Evolutionary conservation across 2,113 vertebrate species (phyloP), one percentile per base, ranked within the genome.

Genomic region (Pygoscelis adeliae): DNA sequence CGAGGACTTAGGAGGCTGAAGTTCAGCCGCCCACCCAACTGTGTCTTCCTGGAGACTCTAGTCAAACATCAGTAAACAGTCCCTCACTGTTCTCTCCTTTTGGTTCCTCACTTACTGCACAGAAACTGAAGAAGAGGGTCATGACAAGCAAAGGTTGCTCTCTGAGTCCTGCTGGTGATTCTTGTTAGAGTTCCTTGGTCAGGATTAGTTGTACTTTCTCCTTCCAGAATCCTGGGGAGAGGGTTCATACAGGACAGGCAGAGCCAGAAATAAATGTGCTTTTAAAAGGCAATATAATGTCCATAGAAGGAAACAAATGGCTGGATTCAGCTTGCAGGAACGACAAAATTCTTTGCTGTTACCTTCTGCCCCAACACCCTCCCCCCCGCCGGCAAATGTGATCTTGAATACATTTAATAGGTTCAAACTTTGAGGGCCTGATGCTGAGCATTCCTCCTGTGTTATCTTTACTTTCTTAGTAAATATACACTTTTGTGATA

Each of bases 231-330:
- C 66, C 55, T 79, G 52, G 26, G 34, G 32, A 85, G 70, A 92
- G 38, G 34, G 47, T 93, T 96, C 85, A 38, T 36, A 44, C 16
- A 78, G 71, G 58, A 90, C 26, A 74, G 46, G 13, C 78, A 90
- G 44, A 84, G 42, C 19, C 74, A 88, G 70, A 94, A 96, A 94
- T 96, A 96, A 89, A 84, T 62, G n/a, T n/a, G 15, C 67, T 96
- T 91, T 93, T 83, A 52, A 74, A 90, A 89, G 17, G 34, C 73
- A 27, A 16, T 80, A 20, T 67, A 34, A 73, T 56, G 44, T 79
- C 50, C 76, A 50, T 59, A 90, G 89, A 96, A 90, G 86, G 70
- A 90, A 93, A 84, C 8, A 92, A 94, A 93, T 77, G 65, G 19
- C 66, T 89, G 53, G 65, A 82, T 95, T 94, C 63, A 69, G 32